Evolutionary conservation across 1,140 invertebrate species (phyloP), one percentile per base, ranked within the genome.

Genomic region (Akabosia matsudoensis): DNA sequence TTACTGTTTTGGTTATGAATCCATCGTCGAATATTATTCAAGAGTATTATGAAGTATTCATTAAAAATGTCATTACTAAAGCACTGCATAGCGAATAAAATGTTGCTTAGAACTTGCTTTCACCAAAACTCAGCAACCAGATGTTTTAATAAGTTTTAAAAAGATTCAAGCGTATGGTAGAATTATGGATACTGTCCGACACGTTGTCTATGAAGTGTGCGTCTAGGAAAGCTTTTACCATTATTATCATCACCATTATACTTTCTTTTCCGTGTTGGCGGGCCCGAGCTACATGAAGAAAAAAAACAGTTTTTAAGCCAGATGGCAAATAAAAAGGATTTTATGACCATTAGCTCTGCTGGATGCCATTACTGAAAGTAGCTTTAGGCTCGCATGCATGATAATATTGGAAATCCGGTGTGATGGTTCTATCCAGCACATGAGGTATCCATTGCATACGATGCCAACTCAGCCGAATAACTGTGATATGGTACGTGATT

Each of bases 291-390:
- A n/a, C n/a, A n/a, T n/a, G n/a, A n/a, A n/a, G n/a, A 61, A 61
- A 61, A 61, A 61, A 61, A 61, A 61, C 14, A 24, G 54, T 24
- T 61, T 61, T 61, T 61, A 61, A 61, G 24, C 54, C 24, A 45
- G 37, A 45, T 61, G 54, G 54, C 54, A 61, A 61, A 61, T 61
- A 61, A 67, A 67, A 67, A 22, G 61, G 26, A 67, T 67, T 67
- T 67, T 67, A 67, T 67, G 61, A 67, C 30, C 61, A 67, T 28
- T 7, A 67, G 28, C 61, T 31, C 61, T 67, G 61, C 24, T 61
- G 28, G 61, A 67, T 67, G 61, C 61, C 61, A 67, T 30, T 67
- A 67, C 61, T 67, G 4, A 61, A 61, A 61, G 54, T 61, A 61
- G 54, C 54, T 61, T 31, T 30, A 67, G 61, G 28, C 61, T 67